Conservation (phyloP, 2,888 invertebrate species). For the Nemapogon koenigi region DNA sequence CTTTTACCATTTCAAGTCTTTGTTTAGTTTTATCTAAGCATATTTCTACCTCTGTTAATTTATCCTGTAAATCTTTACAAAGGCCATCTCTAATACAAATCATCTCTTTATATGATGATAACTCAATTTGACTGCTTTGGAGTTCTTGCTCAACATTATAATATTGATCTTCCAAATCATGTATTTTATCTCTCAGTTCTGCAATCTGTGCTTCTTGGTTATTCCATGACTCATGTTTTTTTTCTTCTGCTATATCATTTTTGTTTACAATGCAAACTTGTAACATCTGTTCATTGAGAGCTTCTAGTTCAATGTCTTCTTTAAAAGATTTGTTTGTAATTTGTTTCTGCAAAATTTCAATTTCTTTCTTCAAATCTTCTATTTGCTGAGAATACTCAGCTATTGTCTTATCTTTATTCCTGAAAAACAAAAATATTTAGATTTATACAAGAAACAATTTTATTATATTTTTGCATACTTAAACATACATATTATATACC, state of each 20-base stretch:
- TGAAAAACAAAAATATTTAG: conserved; percentile 21
- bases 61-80: conserved; percentile 51
- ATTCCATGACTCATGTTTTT: conserved; percentile 9
- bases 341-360: conserved; percentile 31
- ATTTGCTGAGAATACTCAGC: conserved; percentile 48
- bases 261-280: conserved; percentile 15
- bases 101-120: conserved; percentile 46
- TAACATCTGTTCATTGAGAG: conserved; percentile 25
- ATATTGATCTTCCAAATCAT: conserved; percentile 36
- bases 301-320: conserved; percentile 23
- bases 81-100: conserved; percentile 49
- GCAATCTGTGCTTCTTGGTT: conserved; percentile 20
- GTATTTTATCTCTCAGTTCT: conserved; percentile 30
- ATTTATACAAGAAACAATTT: neutral
- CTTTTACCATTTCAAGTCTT: conserved; percentile 56
- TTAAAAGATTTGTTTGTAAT: conserved; percentile 20
- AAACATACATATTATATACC: neutral
- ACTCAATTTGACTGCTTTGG: conserved; percentile 43
- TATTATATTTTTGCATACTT: neutral
- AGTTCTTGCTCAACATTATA: conserved; percentile 44
- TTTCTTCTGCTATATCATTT: conserved; percentile 15
- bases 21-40: conserved; percentile 44
- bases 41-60: conserved; percentile 39
- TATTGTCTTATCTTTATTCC: conserved; percentile 52
- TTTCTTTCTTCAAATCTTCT: conserved; percentile 45